These are phyloP conservation scores for Hypotaenidia okinawae DNA, from an alignment of 2,797 vertebrate species.

Conservation along the genomic window DNA sequence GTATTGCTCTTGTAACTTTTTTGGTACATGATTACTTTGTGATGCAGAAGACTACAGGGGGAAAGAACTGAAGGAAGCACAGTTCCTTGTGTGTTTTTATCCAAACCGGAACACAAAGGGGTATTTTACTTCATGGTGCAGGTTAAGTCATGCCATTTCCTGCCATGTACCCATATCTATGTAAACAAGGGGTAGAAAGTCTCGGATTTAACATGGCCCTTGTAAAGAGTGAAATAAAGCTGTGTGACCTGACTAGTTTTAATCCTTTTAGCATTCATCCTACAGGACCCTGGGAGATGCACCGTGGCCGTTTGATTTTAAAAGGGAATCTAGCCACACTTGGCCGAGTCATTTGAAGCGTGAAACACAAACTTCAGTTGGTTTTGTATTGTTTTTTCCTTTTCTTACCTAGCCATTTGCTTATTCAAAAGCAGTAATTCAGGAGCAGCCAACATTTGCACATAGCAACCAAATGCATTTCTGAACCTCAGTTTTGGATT, in stretches of 20 bases:
- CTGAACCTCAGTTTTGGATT: background rate
- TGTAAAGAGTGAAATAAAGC: slow-evolving; percentile 36
- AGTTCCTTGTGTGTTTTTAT: background rate
- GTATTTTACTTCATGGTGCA: background rate
- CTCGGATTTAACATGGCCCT: background rate
- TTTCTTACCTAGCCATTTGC: slow-evolving; percentile 61
- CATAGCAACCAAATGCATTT: background rate
- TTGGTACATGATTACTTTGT: background rate
- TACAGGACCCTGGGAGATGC: slow-evolving; percentile 57
- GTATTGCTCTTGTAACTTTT: background rate
- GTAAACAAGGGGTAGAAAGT: slow-evolving; percentile 17
- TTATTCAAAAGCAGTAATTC: slow-evolving; percentile 19
- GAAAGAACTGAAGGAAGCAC: background rate
- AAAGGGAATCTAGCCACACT: slow-evolving; percentile 57
- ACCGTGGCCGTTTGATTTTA: slow-evolving; percentile 51
- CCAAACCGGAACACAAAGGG: slow-evolving; percentile 1
- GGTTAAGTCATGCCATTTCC: slow-evolving; percentile 43
- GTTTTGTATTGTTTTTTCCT: background rate
- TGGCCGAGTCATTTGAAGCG: slow-evolving; percentile 8
- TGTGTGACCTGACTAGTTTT: slow-evolving; percentile 29
- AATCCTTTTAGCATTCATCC: slow-evolving; percentile 71
- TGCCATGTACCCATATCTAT: slow-evolving; percentile 3
- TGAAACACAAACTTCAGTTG: slow-evolving; percentile 38
- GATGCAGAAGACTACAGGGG: background rate
- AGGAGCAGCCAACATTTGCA: background rate